A percentile compares a stretch with the other conserved stretches of the same genome.
Conservation (phyloP, 2,888 invertebrate genomes). For the Ormyrus labotus region DNA sequence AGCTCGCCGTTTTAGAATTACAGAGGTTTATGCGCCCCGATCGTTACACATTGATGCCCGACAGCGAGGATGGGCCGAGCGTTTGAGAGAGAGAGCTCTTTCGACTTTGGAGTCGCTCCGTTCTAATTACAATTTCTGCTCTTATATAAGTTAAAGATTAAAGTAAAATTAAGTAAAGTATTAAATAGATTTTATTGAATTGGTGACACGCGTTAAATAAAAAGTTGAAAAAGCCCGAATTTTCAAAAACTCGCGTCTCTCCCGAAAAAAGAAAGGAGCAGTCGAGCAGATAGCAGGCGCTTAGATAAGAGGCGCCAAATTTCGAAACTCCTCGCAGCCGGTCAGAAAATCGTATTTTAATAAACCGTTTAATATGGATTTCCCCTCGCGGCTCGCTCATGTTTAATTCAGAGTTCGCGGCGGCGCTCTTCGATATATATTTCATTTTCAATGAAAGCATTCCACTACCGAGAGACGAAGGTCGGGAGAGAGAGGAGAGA, state of each 20-base stretch:
- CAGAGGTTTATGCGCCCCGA: slow-evolving; percentile 11
- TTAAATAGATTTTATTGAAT: too few species aligned
- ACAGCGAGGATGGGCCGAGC: too few species aligned
- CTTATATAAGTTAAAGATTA: not conserved
- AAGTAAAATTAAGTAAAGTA: too few species aligned
- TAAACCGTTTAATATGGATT: slow-evolving; percentile 40
- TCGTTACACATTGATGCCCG: slow-evolving; percentile 1
- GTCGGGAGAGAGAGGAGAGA: not conserved
- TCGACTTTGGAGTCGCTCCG: not conserved
- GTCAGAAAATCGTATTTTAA: slow-evolving; percentile 37
- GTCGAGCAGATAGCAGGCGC: too few species aligned
- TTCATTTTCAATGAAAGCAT: slow-evolving; percentile 50
- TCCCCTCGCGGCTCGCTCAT: slow-evolving; percentile 21
- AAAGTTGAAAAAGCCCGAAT: too few species aligned
- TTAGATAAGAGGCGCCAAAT: too few species aligned
- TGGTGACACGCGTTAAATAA: too few species aligned
- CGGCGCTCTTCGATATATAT: slow-evolving; percentile 13
- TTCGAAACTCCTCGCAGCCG: slow-evolving; percentile 11
- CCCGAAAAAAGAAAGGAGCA: too few species aligned
- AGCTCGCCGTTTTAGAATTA: slow-evolving; percentile 19
- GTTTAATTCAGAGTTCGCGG: slow-evolving; percentile 43
- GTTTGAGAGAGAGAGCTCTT: not conserved
- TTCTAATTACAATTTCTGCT: slow-evolving; percentile 8
- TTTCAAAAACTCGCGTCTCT: too few species aligned
- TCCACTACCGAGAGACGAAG: slow-evolving; percentile 16